Conservation (phyloP, 2,113 vertebrate species). For the Chrysochloris asiatica region DNA sequence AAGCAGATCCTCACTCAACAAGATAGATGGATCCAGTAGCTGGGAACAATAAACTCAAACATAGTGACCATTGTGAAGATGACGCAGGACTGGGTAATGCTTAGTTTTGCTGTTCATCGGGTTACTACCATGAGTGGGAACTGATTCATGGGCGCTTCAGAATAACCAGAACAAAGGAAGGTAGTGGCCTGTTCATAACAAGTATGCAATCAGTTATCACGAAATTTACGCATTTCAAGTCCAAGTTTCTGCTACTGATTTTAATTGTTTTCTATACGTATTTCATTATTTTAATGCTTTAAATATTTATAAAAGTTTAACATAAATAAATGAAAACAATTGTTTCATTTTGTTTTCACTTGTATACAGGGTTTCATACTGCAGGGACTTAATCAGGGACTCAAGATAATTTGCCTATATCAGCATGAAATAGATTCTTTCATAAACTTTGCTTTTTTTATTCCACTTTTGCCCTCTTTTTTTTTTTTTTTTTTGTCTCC, state of each 20-base stretch:
- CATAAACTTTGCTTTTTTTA: background rate
- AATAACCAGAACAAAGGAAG: background rate
- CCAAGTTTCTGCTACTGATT: background rate
- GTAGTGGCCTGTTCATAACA: background rate
- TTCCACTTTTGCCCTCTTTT: background rate
- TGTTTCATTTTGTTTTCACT: background rate
- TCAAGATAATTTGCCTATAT: background rate
- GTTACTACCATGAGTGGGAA: background rate
- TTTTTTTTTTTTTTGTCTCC: background rate
- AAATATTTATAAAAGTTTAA: background rate
- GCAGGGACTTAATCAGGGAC: background rate
- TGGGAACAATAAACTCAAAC: background rate
- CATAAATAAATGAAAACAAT: background rate
- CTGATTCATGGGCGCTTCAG: background rate
- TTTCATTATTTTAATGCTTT: constrained; percentile 35
- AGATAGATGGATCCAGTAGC: background rate
- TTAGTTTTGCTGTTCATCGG: background rate
- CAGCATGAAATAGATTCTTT: background rate
- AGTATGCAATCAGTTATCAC: background rate
- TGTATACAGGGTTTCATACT: background rate
- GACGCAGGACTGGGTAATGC: background rate
- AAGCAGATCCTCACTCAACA: background rate
- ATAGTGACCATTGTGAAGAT: background rate
- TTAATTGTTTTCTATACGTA: background rate
- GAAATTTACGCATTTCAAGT: background rate